phyloP scores from a whole-genome alignment of 2,113 vertebrate genomes.

The Miniopterus natalensis region DNA sequence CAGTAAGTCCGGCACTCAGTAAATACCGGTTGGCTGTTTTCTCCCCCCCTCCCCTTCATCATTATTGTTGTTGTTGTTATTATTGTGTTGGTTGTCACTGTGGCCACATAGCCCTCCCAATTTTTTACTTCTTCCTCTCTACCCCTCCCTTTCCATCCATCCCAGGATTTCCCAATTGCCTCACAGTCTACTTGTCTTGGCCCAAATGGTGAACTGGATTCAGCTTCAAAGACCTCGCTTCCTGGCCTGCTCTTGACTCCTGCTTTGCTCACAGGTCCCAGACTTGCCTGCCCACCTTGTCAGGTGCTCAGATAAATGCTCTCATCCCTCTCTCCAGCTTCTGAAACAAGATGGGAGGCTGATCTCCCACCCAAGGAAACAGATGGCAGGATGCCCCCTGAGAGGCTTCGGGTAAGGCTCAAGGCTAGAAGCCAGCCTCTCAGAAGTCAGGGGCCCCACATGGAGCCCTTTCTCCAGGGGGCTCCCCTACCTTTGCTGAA shows the following conservation, averaged over 20 bases:
- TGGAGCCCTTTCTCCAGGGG: not conserved
- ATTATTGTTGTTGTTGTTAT: accelerated
- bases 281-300: not conserved
- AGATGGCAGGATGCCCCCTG: accelerated
- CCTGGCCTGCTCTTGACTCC: not conserved
- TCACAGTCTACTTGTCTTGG: not conserved
- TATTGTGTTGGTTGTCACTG: accelerated
- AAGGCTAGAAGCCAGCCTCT: not conserved
- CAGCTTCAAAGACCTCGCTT: not conserved
- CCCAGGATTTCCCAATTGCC: not conserved
- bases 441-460: not conserved
- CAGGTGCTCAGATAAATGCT: not conserved
- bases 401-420: not conserved
- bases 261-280: not conserved
- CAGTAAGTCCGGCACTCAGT: not conserved
- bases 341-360: not conserved
- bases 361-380: not conserved
- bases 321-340: not conserved
- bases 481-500: not conserved
- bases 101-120: not conserved
- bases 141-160: not conserved
- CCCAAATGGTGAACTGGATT: not conserved
- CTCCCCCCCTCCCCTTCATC: not conserved
- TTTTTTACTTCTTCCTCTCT: not conserved
- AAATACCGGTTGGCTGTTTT: not conserved